A percentile compares a stretch with the other conserved stretches of the same genome.
phyloP scores from a whole-genome alignment of 2,888 invertebrate species.

The Sussaba pulchella region DNA sequence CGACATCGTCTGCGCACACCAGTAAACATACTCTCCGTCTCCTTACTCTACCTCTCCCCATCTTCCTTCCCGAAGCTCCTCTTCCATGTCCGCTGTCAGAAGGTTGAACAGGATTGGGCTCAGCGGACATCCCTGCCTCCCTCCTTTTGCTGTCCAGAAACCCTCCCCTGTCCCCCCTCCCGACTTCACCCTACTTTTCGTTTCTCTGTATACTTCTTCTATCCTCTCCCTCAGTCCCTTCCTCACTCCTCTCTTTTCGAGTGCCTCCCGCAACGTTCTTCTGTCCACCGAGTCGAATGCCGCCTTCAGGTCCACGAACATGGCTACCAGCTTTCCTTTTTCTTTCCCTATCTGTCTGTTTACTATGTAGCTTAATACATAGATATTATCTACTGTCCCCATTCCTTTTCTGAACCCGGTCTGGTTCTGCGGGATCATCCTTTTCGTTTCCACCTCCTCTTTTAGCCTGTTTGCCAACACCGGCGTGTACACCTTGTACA shows the following conservation, averaged over 20 bases:
- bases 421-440: conserved; percentile 33
- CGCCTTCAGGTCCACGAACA: background rate
- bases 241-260: conserved; percentile 16
- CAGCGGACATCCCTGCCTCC: too few species aligned
- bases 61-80: background rate
- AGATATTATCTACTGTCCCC: conserved; percentile 48
- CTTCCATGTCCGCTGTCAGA: background rate
- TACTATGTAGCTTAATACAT: conserved; percentile 35
- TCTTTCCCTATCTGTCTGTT: conserved; percentile 8
- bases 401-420: conserved; percentile 48
- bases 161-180: too few species aligned
- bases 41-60: background rate
- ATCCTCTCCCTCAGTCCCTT: too few species aligned
- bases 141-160: too few species aligned
- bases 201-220: too few species aligned
- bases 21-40: background rate
- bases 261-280: background rate
- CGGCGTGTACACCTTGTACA: conserved; percentile 36
- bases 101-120: background rate
- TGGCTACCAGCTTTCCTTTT: conserved; percentile 17
- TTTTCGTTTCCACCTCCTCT: conserved; percentile 26
- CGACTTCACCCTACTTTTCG: too few species aligned
- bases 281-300: conserved; percentile 37
- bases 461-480: conserved; percentile 31
- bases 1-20: background rate